phyloP scores from a whole-genome alignment of 2,888 invertebrate species.

The Taenaris catops region DNA sequence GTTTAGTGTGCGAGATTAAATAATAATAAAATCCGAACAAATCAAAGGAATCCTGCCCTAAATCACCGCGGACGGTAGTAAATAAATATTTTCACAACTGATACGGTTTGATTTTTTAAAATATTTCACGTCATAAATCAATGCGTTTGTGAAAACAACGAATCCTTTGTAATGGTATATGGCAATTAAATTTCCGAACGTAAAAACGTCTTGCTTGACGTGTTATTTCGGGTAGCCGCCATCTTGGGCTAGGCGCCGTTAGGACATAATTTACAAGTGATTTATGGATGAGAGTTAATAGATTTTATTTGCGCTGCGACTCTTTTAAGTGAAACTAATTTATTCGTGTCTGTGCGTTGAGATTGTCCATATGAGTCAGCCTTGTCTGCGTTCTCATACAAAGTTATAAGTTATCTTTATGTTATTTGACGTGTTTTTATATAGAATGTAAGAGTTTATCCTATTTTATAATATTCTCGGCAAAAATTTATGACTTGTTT shows the following conservation, averaged over 20 bases:
- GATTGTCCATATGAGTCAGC: constrained; percentile 18
- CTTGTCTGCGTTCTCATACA: not conserved
- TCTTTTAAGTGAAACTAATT: constrained; percentile 34
- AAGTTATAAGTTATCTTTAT: too few relatives aligned
- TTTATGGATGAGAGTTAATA: constrained; percentile 49
- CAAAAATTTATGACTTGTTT: too few relatives aligned
- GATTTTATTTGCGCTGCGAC: constrained; percentile 44
- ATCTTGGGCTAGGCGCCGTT: constrained; percentile 43
- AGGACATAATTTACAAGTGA: constrained; percentile 62
- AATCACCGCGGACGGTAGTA: constrained; percentile 42
- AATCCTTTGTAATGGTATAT: constrained; percentile 75
- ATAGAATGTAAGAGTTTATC: too few relatives aligned
- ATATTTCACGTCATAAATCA: constrained; percentile 56
- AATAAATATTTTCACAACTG: constrained; percentile 53
- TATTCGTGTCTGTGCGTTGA: constrained; percentile 22
- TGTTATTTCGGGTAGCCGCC: constrained; percentile 32
- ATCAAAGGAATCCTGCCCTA: constrained; percentile 22
- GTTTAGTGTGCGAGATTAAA: constrained; percentile 16
- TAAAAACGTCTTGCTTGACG: constrained; percentile 50
- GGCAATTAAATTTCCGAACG: constrained; percentile 64
- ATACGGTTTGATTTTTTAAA: constrained; percentile 31
- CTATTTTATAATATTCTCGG: too few relatives aligned
- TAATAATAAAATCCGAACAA: constrained; percentile 18
- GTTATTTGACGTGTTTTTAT: too few relatives aligned
- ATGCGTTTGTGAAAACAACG: constrained; percentile 67